Conservation (phyloP, 2,113 vertebrate genomes). For the Falco punctatus region DNA sequence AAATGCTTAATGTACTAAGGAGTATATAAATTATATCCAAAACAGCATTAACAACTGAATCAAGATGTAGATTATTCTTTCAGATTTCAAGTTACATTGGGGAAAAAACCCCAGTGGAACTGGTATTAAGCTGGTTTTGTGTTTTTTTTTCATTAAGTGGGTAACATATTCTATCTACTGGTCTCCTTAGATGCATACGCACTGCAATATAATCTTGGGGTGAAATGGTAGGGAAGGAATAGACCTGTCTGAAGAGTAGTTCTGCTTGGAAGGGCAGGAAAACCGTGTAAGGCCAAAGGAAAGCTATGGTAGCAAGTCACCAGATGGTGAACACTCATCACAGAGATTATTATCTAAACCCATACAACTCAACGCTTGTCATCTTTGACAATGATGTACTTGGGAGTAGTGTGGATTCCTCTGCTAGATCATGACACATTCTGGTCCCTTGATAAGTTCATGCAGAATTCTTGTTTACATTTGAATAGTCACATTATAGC, state of each 20-base stretch:
- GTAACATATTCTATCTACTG: not conserved
- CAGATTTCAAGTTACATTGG: not conserved
- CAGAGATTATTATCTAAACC: not conserved
- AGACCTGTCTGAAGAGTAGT: not conserved
- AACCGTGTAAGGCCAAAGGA: not conserved
- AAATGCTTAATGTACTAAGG: not conserved
- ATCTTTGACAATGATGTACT: not conserved
- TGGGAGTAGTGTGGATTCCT: not conserved
- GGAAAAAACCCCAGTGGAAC: not conserved
- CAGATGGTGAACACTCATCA: not conserved
- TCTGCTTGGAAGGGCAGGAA: not conserved
- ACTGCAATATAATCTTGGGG: not conserved
- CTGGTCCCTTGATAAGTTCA: not conserved
- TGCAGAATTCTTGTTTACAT: not conserved
- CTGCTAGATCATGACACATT: not conserved
- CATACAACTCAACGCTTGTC: accelerated
- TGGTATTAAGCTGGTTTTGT: not conserved
- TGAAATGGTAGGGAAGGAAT: not conserved
- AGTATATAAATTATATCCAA: not conserved
- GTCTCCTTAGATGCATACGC: not conserved
- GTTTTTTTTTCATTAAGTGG: not conserved
- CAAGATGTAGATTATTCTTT: not conserved
- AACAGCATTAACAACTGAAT: not conserved
- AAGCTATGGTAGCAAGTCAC: not conserved
- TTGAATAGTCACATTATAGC: not conserved